Conservation (phyloP, 2,113 vertebrate genomes). For the Erythrolamprus reginae region DNA sequence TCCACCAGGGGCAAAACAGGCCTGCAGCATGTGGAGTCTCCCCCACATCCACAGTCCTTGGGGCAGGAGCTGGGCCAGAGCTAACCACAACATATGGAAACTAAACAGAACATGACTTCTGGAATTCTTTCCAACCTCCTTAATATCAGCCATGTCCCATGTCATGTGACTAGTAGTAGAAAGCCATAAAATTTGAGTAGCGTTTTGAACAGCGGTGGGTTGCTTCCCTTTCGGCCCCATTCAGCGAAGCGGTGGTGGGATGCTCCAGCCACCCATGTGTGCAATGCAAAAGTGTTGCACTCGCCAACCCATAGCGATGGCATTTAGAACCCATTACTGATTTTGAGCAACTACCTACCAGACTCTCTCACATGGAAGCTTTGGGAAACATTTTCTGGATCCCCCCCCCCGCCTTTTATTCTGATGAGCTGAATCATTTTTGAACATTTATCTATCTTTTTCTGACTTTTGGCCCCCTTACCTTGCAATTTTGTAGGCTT, state of each 20-base stretch:
- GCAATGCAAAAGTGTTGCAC: too few relatives aligned
- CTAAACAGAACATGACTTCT: not conserved
- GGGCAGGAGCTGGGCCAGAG: too few relatives aligned
- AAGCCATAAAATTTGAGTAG: not conserved
- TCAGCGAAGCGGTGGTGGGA: too few relatives aligned
- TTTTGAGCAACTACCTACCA: not conserved
- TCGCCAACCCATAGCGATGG: too few relatives aligned
- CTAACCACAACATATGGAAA: not conserved
- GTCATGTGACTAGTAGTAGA: not conserved
- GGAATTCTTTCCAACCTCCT: not conserved
- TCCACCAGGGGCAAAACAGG: too few relatives aligned
- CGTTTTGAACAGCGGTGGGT: not conserved
- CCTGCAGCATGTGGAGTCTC: too few relatives aligned
- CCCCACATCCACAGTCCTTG: too few relatives aligned
- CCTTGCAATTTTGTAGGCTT: not conserved
- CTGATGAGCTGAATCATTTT: not conserved
- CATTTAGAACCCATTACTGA: too few relatives aligned
- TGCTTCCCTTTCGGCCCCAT: too few relatives aligned
- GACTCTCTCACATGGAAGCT: not conserved
- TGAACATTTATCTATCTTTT: not conserved
- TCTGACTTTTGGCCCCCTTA: not conserved
- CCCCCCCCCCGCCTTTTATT: not conserved
- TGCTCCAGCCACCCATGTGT: too few relatives aligned
- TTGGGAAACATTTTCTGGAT: not conserved
- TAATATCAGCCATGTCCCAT: not conserved